These are phyloP conservation scores for Melinaea marsaeus DNA, from an alignment of 2,888 invertebrate species.

Conservation along the genomic window DNA sequence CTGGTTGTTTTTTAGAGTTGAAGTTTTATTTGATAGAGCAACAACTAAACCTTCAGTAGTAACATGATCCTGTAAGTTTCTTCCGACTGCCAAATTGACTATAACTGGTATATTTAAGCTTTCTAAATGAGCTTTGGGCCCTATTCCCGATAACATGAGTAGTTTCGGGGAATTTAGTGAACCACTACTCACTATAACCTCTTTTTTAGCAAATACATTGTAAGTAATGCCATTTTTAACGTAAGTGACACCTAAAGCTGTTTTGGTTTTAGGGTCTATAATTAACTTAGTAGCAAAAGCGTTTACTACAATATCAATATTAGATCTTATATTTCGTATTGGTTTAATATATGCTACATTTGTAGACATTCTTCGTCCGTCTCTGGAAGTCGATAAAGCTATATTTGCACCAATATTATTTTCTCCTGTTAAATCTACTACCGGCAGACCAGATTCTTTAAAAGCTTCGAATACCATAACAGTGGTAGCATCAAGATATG, in stretches of 20 bases:
- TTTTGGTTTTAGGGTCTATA: slow-evolving; percentile 76
- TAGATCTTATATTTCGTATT: slow-evolving; percentile 73
- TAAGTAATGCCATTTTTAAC: slow-evolving; percentile 60
- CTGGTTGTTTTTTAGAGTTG: slow-evolving; percentile 61
- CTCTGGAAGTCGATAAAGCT: slow-evolving; percentile 77
- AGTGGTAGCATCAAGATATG: slow-evolving; percentile 79
- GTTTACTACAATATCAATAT: slow-evolving; percentile 71
- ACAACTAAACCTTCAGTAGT: slow-evolving; percentile 77
- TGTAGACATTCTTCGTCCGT: slow-evolving; percentile 79
- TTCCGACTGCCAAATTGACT: slow-evolving; percentile 82
- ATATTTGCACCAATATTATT: slow-evolving; percentile 80
- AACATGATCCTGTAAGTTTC: slow-evolving; percentile 86
- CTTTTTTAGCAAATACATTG: slow-evolving; percentile 73
- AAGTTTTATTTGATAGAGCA: slow-evolving; percentile 72
- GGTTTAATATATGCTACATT: slow-evolving; percentile 82
- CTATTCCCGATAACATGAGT: slow-evolving; percentile 82
- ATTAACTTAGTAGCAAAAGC: slow-evolving; percentile 77
- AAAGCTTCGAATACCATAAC: slow-evolving; percentile 78
- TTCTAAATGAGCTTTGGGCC: slow-evolving; percentile 75
- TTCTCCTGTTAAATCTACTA: slow-evolving; percentile 78
- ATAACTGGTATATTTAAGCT: slow-evolving; percentile 75
- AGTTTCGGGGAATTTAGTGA: slow-evolving; percentile 80
- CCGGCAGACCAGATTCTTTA: slow-evolving; percentile 78
- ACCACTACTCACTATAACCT: slow-evolving; percentile 80
- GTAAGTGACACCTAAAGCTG: slow-evolving; percentile 63